Base-by-base conservation (phyloP, 2,888 invertebrate genomes). In the Drosophila sordidula region DNA sequence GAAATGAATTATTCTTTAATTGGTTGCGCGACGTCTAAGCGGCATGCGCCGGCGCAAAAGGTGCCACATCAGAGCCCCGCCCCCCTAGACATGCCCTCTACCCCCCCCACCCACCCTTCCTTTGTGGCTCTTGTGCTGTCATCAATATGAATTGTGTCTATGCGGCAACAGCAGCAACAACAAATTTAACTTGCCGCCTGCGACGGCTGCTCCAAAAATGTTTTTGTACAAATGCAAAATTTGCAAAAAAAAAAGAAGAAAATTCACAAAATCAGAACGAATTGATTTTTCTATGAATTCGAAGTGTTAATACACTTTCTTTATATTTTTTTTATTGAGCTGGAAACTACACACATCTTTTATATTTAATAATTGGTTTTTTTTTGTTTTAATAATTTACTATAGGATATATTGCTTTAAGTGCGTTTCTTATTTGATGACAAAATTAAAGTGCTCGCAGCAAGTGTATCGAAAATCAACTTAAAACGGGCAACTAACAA, bases 1-100 rank as follows among this genome's bases (percentile, higher is more conserved):
- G 89, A 88, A 88, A 89, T 88, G 87, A 89, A 88, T 88, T 88
- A 84, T 87, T 84, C 77, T 82, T 87, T 87, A 89, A 88, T 89
- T 89, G 89, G 71, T 68, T 61, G 69, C 59, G 72, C 75, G 69
- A 69, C 41, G 79, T 63, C 65, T 51, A 82, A 79, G 63, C 68
- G 42, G 72, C 59, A 34, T 73, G 76, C 83, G 83, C 68, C 76
- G 72, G 76, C 76, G 80, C 70, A 65, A 52, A 44, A 73, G 73
- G 64, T 71, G 57, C 57, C 57, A 26, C 44, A 38, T 8, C 34
- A 34, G 5, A 12, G 46, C n/a, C 14, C 9, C 9, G 4, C 11
- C 45, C 22, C 22, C 16, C 6, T 46, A 29, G 9, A 29, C 29
- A 29, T 29, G 29, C 41, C 14, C 18, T 18, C 18, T 18, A 1